phyloP scores from a whole-genome alignment of 2,113 vertebrate species.

The Vimba vimba region DNA sequence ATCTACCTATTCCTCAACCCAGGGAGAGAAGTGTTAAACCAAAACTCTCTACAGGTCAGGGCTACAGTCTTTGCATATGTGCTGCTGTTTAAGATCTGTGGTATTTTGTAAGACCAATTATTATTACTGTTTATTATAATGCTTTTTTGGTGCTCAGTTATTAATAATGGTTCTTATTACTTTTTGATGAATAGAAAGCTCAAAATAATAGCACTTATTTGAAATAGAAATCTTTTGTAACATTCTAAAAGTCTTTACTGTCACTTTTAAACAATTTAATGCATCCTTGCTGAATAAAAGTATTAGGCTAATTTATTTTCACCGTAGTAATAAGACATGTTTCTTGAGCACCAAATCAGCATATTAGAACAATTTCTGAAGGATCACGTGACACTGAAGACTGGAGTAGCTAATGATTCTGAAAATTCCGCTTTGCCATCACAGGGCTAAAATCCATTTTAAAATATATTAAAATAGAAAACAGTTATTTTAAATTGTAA shows the following conservation, averaged over 20 bases:
- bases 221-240: not conserved
- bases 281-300: not conserved
- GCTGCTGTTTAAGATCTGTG: not conserved
- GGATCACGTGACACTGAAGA: not conserved
- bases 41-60: slow-evolving; percentile 72
- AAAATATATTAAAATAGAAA: no score
- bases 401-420: not conserved
- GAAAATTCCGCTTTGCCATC: no score
- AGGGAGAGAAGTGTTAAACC: slow-evolving; percentile 61
- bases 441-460: no score
- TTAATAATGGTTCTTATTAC: no score
- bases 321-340: not conserved
- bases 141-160: no score
- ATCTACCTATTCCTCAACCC: slow-evolving; percentile 66
- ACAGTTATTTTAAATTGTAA: no score
- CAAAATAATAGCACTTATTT: not conserved
- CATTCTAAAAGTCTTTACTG: not conserved
- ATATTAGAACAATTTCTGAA: not conserved
- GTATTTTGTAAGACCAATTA: not conserved
- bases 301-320: not conserved
- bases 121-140: no score
- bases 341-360: not conserved
- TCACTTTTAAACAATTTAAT: not conserved
- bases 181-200: not conserved
- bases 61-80: not conserved